Evolutionary conservation across 2,113 vertebrate genomes (phyloP).

Genomic region (Otocyon megalotis): DNA sequence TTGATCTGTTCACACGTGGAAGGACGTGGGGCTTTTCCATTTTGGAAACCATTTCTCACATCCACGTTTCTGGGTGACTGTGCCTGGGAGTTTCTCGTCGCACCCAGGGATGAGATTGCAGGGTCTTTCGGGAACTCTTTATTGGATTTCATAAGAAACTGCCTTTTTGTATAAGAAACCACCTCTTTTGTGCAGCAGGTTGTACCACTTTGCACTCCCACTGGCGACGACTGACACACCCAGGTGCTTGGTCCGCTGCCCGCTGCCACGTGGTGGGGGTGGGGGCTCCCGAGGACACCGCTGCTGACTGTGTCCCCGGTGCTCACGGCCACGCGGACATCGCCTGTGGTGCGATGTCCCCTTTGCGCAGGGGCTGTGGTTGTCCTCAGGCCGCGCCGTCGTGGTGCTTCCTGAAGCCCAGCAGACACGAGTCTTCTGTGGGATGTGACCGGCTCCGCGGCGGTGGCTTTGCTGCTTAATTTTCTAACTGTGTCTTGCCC

Average conservation of each 20-base stretch:
- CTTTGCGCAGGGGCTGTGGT: too few relatives aligned
- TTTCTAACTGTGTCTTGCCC: not conserved
- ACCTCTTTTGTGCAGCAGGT: rapidly evolving
- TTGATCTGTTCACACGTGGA: too few relatives aligned
- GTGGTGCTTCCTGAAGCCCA: rapidly evolving
- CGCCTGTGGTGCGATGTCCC: not conserved
- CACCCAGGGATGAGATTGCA: too few relatives aligned
- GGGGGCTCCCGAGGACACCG: not conserved
- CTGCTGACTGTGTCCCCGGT: rapidly evolving
- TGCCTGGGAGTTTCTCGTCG: not conserved
- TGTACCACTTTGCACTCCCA: rapidly evolving
- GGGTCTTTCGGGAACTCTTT: not conserved
- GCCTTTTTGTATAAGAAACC: not conserved
- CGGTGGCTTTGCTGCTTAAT: not conserved
- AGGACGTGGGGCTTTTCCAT: not conserved
- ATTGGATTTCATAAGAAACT: not conserved
- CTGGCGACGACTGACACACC: rapidly evolving
- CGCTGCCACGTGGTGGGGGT: too few relatives aligned
- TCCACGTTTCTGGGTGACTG: not conserved
- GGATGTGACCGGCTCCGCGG: rapidly evolving
- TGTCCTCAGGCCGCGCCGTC: too few relatives aligned
- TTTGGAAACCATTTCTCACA: not conserved
- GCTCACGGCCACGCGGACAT: rapidly evolving
- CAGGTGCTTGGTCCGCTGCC: rapidly evolving
- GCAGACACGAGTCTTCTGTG: not conserved